Base-by-base conservation (phyloP, 2,888 invertebrate species). In the Byasa hedistus region DNA sequence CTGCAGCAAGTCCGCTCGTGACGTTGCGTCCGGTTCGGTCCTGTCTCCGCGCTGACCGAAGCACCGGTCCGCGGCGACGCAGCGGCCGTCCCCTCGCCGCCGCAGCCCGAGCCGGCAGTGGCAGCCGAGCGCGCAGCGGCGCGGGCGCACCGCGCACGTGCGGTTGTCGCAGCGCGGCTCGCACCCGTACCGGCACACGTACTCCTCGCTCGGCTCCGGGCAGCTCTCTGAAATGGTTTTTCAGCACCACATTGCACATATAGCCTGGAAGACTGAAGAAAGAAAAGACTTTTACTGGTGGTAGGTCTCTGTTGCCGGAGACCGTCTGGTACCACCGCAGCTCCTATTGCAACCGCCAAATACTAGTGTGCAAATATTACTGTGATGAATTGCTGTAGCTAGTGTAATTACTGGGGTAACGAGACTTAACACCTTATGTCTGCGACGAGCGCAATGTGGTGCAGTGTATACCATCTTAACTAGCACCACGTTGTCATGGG, bases 181-280 rank as follows among this genome's bases (percentile, higher is more conserved):
- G 44, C 89, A 89, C 0, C 86, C 86, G 68, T 84, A 86, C 0
- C 79, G 76, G 70, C 89, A 89, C 0, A 78, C 77, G 70, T 78
- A 89, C 52, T 83, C 84, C 67, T 88, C 89, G 61, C 82, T 79
- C 0, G 74, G 73, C 17, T 76, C 70, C 0, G 69, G 44, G 67
- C 88, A 89, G 71, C 76, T 82, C 44, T 77, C 89, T 89, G 44
- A 44, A 44, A 17, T 15, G 10, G 17, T 39, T 39, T 39, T 15
- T 10, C 39, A 7, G 15, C 10, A 39, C 12, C 19, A 44, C 17
- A 4, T 44, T 4, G 15, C 44, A 15, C 19, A 10, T 32, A 10
- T 32, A 7, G 4, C 32, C 10, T 8, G 32, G 7, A 10, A 8
- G 32, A n/a, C n/a, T n/a, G n/a, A n/a, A n/a, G n/a, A n/a, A n/a